Base-by-base conservation (phyloP, 2,113 vertebrate genomes). In the Nothoprocta pentlandii region DNA sequence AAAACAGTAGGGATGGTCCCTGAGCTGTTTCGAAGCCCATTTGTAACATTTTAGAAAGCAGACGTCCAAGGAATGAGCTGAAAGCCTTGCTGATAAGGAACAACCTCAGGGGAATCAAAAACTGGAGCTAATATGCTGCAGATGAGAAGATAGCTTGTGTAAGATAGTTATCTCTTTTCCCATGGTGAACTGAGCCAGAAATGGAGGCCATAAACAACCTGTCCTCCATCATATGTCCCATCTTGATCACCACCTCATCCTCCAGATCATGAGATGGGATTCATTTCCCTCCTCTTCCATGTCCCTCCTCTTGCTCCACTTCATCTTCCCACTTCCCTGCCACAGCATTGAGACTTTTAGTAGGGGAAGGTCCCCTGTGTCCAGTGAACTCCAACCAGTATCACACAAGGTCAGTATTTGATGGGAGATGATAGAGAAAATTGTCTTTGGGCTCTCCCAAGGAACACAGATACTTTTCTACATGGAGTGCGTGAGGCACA, bases 301-400 rank as follows among this genome's bases (percentile, higher is more conserved):
- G 49, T 32, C 54, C 16, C 28, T 58, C 28, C 15, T 56, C 54
- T 30, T 75, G 23, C 66, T 53, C 1, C 3, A 34, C n/a, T 23
- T 89, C 74, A 30, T 39, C n/a, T 89, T 51, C 17, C n/a, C 1
- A 0, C 42, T 71, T 25, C 54, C 26, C 11, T 34, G 44, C 62
- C 26, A 10, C 0, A 0, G 5, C 30, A 15, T 39, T 63, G 63
- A 58, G 30, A 46, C 41, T 61, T 2, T 32, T 1, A 0, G 10
- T 30, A 26, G 32, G 17, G 20, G 5, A 87, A 6, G 5, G 53
- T 41, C 25, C 41, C 26, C 28, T 2, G 0, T 59, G 28, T 77
- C 14, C 66, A 6, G 5, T 4, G 10, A 10, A 46, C 36, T 71
- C 66, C 61, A 49, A 16, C 10, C 42, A 58, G 28, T 58, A 17